Base-by-base conservation (phyloP, 2,888 invertebrate genomes). In the Conomelus anceps region DNA sequence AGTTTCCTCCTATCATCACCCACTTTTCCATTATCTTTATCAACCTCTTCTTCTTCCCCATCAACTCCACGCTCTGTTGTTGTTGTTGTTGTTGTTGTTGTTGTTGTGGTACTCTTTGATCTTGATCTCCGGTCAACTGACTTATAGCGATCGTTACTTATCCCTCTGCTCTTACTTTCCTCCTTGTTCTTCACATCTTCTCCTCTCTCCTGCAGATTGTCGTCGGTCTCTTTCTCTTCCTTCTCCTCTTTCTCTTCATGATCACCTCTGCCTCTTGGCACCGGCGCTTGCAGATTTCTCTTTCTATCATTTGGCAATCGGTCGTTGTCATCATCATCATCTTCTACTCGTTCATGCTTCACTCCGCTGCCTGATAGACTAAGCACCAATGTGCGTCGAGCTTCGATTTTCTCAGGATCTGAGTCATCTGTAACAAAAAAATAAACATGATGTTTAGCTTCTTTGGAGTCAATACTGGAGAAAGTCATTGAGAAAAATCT, bases 351-450 rank as follows among this genome's bases (percentile, higher is more conserved):
- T 20, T 63, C 63, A 63, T 63, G 63, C 63, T 63, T 63, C 63
- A 63, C 63, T 63, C 63, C 63, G 3, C n/a, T 7, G 63, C 63
- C 63, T n/a, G 63, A 63, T 63, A 63, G n/a, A n/a, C 86, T 86
- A 17, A 86, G 24, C 29, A 86, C 86, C 29, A 26, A 24, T 1
- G 86, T 86, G 4, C 86, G 86, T 1, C 86, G 86, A n/a, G 86
- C 86, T 86, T 86, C 86, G 22, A 86, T 22, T 13, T 26, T 86
- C 22, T 86, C 86, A 23, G 86, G 86, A 86, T 86, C 86, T 86
- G 86, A 86, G 29, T 86, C 86, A 86, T 86, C 86, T 86, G 86
- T 1, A 86, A 86, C 85, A 86, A 0, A 86, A 24, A 86, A 26
- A 26, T 26, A 7, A 7, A 26, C 26, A 26, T 11, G 26, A 34